Base-by-base conservation (phyloP, 2,113 vertebrate genomes). In the Spea multiplicata region DNA sequence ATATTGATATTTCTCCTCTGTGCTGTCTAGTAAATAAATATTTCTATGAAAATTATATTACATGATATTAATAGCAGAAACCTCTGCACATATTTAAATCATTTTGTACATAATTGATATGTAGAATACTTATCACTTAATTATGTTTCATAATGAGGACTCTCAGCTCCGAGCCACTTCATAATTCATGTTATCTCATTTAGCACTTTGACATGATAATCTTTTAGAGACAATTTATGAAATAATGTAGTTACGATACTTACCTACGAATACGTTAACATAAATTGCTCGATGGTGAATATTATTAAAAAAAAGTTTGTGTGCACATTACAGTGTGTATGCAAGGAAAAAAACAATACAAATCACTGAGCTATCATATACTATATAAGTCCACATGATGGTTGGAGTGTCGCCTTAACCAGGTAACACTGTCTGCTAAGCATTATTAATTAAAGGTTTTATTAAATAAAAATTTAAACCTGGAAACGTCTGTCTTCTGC, bases 81-180 rank as follows among this genome's bases (percentile, higher is more conserved):
- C 70, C 44, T 78, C 53, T 16, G 64, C 62, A 71, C 30, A 78
- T 6, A 64, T 78, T 78, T 71, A 47, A 78, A 49, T 48, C 62
- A 14, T 16, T 52, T 78, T 59, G 47, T 44, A 71, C 67, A 71
- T 78, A 78, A 78, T 71, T 78, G 53, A 78, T 47, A 78, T 71
- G 55, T 61, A 71, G 17, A 62, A n/a, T 78, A 78, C 67, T 61
- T 78, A 78, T 61, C 66, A 70, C 66, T 67, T 78, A 78, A 78
- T 78, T 78, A 78, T 78, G 64, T 78, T 71, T 71, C 55, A 57
- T 78, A 71, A 78, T 70, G 75, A 71, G 67, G 45, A 64, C 71
- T 78, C 66, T 71, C 57, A 62, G 67, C 75, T 50, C 61, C 62
- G 16, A 78, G 44, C 47, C 55, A 71, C 75, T 78, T 61, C 67